Percentiles rank a stretch among this genome's conserved stretches.
phyloP scores from a whole-genome alignment of 2,113 vertebrate genomes.

The Phrynosoma platyrhinos region DNA sequence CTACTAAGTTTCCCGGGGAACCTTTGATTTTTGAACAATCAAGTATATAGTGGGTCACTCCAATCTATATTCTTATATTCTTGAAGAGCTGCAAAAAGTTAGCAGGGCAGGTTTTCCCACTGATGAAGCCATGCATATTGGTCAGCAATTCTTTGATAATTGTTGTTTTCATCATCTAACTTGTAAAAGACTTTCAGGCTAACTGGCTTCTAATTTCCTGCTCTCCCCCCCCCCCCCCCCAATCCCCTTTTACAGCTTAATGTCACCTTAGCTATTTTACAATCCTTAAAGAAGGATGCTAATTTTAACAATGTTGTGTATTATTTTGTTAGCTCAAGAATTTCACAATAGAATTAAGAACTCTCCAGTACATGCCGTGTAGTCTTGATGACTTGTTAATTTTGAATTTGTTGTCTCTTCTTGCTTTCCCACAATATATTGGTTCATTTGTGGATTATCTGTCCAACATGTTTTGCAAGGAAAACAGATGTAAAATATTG shows the following conservation, averaged over 20 bases:
- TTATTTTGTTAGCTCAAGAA: neutral
- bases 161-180: neutral
- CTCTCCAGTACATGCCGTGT: neutral
- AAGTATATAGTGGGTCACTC: neutral
- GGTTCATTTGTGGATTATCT: neutral
- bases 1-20: neutral
- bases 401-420: neutral
- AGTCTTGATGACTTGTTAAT: neutral
- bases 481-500: neutral
- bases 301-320: neutral
- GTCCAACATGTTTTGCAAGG: neutral
- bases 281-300: neutral
- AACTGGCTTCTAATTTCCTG: neutral
- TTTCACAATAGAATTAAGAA: neutral
- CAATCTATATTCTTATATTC: neutral
- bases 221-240: neutral
- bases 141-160: neutral
- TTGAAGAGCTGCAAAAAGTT: neutral
- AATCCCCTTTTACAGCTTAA: neutral
- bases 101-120: neutral
- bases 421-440: neutral
- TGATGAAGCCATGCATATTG: neutral
- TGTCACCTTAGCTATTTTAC: neutral
- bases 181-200: neutral
- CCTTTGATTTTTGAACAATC: neutral